These are phyloP conservation scores for Ylistrum balloti DNA, from an alignment of 1,140 invertebrate species.

Conservation along the genomic window DNA sequence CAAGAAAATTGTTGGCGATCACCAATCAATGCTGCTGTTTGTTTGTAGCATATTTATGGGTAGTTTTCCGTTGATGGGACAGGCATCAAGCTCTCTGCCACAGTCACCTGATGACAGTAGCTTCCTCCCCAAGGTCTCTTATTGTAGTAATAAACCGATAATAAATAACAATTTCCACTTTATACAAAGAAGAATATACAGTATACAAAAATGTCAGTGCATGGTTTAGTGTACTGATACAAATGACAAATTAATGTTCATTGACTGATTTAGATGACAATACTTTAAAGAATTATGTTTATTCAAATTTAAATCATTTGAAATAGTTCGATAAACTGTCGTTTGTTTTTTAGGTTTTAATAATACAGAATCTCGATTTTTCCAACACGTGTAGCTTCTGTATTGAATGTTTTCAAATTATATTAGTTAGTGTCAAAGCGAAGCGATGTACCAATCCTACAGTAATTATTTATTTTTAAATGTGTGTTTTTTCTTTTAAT, in stretches of 20 bases:
- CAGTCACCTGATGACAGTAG: not conserved
- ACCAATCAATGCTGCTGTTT: not conserved
- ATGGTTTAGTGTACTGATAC: not conserved
- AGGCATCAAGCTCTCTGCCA: not conserved
- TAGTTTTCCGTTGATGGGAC: conserved; percentile 5
- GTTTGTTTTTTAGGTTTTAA: no score
- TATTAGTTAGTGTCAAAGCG: no score
- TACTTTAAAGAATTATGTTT: no score
- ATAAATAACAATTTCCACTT: conserved; percentile 28
- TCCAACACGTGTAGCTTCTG: no score
- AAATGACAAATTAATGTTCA: not conserved
- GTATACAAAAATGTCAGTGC: not conserved
- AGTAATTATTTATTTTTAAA: not conserved
- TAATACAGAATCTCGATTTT: no score
- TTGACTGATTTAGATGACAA: not conserved
- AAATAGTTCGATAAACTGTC: no score
- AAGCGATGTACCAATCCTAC: not conserved
- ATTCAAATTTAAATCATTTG: no score
- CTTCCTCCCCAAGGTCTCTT: conserved; percentile 30
- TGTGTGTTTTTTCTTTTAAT: not conserved
- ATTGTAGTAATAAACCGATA: conserved; percentile 12
- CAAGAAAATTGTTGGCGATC: conserved; percentile 20
- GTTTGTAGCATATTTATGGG: not conserved
- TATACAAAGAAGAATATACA: conserved; percentile 18
- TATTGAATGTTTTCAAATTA: no score